Percentiles rank a stretch among this genome's conserved stretches.
Conservation (phyloP, 2,797 vertebrate genomes). For the Eurystomus glaucurus region DNA sequence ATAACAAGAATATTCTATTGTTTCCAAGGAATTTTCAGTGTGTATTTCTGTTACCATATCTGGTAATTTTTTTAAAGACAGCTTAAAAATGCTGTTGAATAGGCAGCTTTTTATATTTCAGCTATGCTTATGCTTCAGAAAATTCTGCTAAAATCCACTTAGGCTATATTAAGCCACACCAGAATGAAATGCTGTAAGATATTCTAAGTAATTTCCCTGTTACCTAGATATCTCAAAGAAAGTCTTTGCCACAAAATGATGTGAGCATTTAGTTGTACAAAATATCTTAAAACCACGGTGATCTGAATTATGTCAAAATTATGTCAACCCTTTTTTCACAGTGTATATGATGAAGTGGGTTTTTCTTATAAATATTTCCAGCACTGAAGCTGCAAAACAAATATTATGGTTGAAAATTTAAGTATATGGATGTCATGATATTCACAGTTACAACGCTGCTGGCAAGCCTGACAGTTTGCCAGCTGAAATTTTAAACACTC, state of each 20-base stretch:
- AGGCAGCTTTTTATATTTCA: not conserved
- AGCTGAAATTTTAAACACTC: not conserved
- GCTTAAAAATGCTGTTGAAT: not conserved
- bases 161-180: not conserved
- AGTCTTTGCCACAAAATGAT: not conserved
- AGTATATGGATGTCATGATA: not conserved
- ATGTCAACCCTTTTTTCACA: not conserved
- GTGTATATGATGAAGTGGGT: not conserved
- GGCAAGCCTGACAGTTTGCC: constrained; percentile 5
- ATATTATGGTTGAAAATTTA: not conserved
- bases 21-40: not conserved
- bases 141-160: not conserved
- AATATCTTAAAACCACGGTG: not conserved
- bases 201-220: not conserved
- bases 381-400: not conserved
- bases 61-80: not conserved
- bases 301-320: not conserved
- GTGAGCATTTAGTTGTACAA: not conserved
- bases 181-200: not conserved
- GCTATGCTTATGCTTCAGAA: not conserved
- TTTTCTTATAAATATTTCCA: not conserved
- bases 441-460: not conserved
- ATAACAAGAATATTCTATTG: not conserved
- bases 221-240: not conserved
- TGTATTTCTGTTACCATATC: not conserved